phyloP scores from a whole-genome alignment of 1,140 invertebrate genomes.

The Planococcus citri region DNA sequence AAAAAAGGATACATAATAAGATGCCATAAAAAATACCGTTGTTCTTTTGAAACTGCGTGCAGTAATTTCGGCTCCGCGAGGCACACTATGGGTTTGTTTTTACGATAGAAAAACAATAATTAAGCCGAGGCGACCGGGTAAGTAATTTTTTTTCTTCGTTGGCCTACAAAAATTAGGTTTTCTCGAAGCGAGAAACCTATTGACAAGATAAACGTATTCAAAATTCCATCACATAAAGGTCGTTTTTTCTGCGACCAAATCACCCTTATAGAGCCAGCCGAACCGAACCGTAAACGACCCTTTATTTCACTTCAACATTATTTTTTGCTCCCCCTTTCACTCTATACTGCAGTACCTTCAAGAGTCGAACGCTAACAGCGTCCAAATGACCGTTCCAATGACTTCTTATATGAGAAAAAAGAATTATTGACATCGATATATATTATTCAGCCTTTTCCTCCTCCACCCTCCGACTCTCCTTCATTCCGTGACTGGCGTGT shows the following conservation, averaged over 20 bases:
- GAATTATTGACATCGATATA: neutral
- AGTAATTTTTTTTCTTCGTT: neutral
- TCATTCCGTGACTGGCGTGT: no score
- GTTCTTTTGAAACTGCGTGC: neutral
- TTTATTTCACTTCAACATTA: neutral
- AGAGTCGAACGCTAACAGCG: neutral
- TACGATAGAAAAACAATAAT: neutral
- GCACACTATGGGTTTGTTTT: no score
- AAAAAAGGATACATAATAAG: neutral
- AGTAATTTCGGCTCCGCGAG: neutral
- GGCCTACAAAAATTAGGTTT: neutral
- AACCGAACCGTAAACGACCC: neutral
- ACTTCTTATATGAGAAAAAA: slow-evolving; percentile 8
- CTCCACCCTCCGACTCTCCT: no score
- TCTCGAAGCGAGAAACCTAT: neutral
- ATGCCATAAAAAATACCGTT: neutral
- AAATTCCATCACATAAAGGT: slow-evolving; percentile 7
- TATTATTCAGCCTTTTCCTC: neutral
- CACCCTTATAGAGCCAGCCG: neutral
- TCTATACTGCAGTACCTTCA: no score
- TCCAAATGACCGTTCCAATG: slow-evolving; percentile 2
- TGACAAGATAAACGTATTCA: slow-evolving; percentile 7
- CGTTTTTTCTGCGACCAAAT: neutral
- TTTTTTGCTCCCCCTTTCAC: neutral
- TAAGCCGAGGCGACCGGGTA: no score